phyloP scores from a whole-genome alignment of 2,113 vertebrate genomes.

The Sceloporus tristichus region DNA sequence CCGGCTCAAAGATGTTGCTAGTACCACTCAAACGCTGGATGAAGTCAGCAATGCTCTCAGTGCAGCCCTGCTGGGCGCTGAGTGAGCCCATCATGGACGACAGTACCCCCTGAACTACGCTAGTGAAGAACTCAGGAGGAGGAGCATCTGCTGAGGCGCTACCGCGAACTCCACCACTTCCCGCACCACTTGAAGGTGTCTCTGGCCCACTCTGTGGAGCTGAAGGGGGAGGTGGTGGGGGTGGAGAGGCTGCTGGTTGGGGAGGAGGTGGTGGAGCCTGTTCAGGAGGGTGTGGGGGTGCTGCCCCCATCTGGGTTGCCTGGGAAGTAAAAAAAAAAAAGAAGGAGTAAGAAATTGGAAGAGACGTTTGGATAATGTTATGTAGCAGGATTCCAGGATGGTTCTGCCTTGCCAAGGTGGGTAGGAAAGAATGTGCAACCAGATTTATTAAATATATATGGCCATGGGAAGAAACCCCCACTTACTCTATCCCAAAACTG shows the following conservation, averaged over 20 bases:
- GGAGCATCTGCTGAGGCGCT: slow-evolving; percentile 62
- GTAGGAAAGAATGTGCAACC: too few species aligned
- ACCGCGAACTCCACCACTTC: slow-evolving; percentile 62
- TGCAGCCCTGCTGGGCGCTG: slow-evolving; percentile 87
- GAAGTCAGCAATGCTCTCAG: slow-evolving; percentile 92
- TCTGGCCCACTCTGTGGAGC: slow-evolving; percentile 59
- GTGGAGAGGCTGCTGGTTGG: slow-evolving; percentile 12
- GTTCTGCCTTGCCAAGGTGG: too few species aligned
- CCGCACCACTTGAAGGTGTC: slow-evolving; percentile 32
- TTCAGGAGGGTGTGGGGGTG: slow-evolving; percentile 43
- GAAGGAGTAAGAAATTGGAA: neutral
- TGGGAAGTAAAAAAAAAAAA: neutral
- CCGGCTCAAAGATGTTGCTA: slow-evolving; percentile 89
- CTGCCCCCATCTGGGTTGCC: slow-evolving; percentile 67
- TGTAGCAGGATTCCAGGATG: too few species aligned
- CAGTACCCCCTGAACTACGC: slow-evolving; percentile 90
- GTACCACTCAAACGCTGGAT: slow-evolving; percentile 91
- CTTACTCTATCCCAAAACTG: neutral
- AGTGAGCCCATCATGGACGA: slow-evolving; percentile 91
- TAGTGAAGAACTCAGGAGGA: slow-evolving; percentile 89
- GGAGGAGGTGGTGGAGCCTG: slow-evolving; percentile 4
- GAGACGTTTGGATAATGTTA: too few species aligned
- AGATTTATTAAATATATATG: too few species aligned
- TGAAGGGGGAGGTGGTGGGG: slow-evolving; percentile 45
- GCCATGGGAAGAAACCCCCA: too few species aligned